Base-by-base conservation (phyloP, 2,113 vertebrate genomes). In the Ceyx margarethae region DNA sequence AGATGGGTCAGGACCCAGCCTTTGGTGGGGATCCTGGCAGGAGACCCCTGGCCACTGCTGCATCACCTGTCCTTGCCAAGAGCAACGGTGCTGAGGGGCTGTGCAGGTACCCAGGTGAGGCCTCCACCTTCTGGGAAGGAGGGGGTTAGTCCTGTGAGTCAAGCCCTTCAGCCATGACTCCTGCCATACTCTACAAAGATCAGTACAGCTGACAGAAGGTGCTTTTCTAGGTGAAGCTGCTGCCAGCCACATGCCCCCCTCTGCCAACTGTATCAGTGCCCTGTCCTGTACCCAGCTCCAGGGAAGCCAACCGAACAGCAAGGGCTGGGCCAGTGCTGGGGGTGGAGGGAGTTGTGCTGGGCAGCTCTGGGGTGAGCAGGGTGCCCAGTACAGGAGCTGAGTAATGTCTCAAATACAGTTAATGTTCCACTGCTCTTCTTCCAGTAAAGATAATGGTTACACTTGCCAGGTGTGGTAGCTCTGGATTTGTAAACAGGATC, bases 311-410 rank as follows among this genome's bases (percentile, higher is more conserved):
- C 40, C 2, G 1, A 5, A 35, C 46, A n/a, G 20, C 2, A 15
- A 10, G 35, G 68, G 35, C 74, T 57, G 50, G 46, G 35, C 65
- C 54, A 33, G 61, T 28, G 3, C 2, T 19, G 54, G 18, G 33
- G 50, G 77, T 57, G 43, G 45, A 42, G 46, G 43, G 43, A 62
- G 77, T 46, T 40, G 60, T 66, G 69, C 46, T 37, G 81, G 65
- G 15, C 81, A 65, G 53, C 43, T 22, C 46, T 0, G 3, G 3
- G 19, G 29, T 4, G 35, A 43, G 46, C 19, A 2, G 60, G 46
- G 29, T 5, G 5, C 43, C 4, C 1, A 0, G 42, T 10, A 0
- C 8, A 1, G 5, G 13, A 87, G 35, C 81, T 37, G 43, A 37
- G 40, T 45, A 21, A 10, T 3, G 51, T 58, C 64, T 58, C 69